phyloP scores from a whole-genome alignment of 1,140 invertebrate genomes.

The Thaumetopoea pityocampa region DNA sequence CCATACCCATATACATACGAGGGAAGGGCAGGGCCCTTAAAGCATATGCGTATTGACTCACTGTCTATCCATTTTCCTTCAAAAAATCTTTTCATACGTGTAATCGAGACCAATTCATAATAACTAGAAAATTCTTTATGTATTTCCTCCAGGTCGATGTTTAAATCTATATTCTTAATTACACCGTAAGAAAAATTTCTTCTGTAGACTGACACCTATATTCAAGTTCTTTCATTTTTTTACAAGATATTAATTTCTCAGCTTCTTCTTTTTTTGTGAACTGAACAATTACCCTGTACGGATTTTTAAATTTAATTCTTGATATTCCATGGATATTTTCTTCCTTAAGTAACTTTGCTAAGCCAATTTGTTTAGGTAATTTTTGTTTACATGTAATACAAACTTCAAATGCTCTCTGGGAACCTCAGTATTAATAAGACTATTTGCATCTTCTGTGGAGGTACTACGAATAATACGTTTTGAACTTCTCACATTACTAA shows the following conservation, averaged over 20 bases:
- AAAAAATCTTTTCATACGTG: constrained; percentile 11
- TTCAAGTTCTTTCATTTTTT: neutral
- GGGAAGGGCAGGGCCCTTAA: constrained; percentile 25
- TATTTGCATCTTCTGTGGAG: constrained; percentile 3
- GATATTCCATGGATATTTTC: constrained; percentile 14
- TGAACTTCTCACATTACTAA: constrained; percentile 4
- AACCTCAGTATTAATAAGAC: no score
- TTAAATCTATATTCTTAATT: constrained; percentile 19
- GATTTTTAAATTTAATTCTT: constrained; percentile 17
- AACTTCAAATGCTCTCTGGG: no score
- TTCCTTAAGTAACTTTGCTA: constrained; percentile 17
- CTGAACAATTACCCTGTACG: constrained; percentile 8
- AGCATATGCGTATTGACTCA: constrained; percentile 21
- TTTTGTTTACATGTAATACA: constrained; percentile 4
- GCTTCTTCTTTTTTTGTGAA: constrained; percentile 11
- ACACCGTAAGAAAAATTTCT: constrained; percentile 17
- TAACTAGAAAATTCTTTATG: constrained; percentile 3
- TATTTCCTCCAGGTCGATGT: constrained; percentile 19
- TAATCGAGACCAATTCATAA: constrained; percentile 1
- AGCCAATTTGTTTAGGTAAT: constrained; percentile 22
- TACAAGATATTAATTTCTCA: neutral
- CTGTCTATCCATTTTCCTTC: constrained; percentile 15
- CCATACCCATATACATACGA: constrained; percentile 13
- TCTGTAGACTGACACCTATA: neutral
- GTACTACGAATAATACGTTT: no score